Evolutionary conservation across 2,888 invertebrate species (phyloP), one percentile per base, ranked within the genome.

Genomic region (Euproctis similis): DNA sequence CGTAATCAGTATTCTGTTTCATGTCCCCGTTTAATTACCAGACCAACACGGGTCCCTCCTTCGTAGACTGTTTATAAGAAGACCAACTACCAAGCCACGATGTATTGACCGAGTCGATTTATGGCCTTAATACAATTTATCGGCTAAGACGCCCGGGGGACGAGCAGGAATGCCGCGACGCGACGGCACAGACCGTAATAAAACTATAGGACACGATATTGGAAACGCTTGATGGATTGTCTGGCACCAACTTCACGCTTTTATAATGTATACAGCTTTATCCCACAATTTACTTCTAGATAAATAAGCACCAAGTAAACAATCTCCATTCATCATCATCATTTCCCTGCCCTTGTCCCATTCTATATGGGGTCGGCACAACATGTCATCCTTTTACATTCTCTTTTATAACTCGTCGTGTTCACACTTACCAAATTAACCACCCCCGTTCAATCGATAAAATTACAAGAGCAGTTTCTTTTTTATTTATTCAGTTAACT

Each of bases 151-250:
- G 44, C 39, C 28, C 35, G 28, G 6, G 49, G 43, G 47, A 57
- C 54, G 52, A 34, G 13, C 38, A 42, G 53, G 53, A 61, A 63
- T 59, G 57, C 53, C 47, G 35, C 57, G 56, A 59, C 53, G 59
- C 59, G 66, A 53, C 46, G 43, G 30, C 28, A 30, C 35, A 39
- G 30, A 25, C 21, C 25, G 38, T 16, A 42, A 39, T 51, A 42
- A 46, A 47, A 39, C 27, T 35, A 26, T 37, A 39, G 37, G 36
- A 47, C 33, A 22, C 16, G 26, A 35, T 34, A 31, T 26, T 28
- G 30, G 16, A 12, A 21, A 13, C 19, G 18, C 24, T 27, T 26
- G 16, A 21, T 26, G 25, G 26, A 30, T 36, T 23, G 27, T 30
- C 16, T 19, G 31, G 8, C 13, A 14, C 7, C 10, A 18, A 29